Conservation (phyloP, 30 jellyfish, hydroid and myxozoan genomes). For the Sanderia malayensis region DNA sequence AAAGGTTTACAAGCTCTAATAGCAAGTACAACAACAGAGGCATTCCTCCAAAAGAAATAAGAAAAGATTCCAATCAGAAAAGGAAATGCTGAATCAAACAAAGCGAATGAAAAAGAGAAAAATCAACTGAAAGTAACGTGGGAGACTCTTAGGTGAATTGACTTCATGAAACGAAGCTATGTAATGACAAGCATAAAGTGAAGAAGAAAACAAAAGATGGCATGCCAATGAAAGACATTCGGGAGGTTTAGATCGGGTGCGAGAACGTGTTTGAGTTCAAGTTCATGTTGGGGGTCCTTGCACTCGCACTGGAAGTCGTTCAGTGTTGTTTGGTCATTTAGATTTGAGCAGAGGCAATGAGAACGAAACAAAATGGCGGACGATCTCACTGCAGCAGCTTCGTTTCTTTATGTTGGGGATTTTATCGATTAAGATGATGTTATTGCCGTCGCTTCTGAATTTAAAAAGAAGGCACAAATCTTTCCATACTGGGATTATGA, state of each 20-base stretch:
- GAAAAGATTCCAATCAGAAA: neutral
- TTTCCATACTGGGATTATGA: constrained; percentile 21
- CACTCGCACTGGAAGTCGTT: neutral
- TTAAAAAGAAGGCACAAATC: constrained; percentile 4
- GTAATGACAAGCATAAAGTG: constrained; percentile 7
- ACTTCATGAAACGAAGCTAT: constrained; percentile 18
- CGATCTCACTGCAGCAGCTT: neutral
- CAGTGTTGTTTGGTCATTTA: neutral
- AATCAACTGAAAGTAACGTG: constrained; percentile 16
- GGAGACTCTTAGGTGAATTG: constrained; percentile 36
- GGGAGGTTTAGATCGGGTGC: constrained; percentile 21
- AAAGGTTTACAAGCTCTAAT: constrained; percentile 4
- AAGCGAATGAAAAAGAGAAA: constrained; percentile 14
- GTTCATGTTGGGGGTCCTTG: neutral
- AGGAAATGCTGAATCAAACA: constrained; percentile 10
- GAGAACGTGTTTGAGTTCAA: neutral
- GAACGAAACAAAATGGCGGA: constrained; percentile 11
- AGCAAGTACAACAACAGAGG: neutral
- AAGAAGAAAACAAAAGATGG: constrained; percentile 10
- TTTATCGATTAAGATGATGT: neutral
- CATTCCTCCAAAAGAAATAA: neutral
- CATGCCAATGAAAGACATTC: constrained; percentile 5
- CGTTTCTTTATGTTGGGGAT: neutral
- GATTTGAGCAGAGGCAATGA: neutral
- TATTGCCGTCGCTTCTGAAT: neutral